Base-by-base conservation (phyloP, 2,113 vertebrate species). In the Pelobates fuscus region DNA sequence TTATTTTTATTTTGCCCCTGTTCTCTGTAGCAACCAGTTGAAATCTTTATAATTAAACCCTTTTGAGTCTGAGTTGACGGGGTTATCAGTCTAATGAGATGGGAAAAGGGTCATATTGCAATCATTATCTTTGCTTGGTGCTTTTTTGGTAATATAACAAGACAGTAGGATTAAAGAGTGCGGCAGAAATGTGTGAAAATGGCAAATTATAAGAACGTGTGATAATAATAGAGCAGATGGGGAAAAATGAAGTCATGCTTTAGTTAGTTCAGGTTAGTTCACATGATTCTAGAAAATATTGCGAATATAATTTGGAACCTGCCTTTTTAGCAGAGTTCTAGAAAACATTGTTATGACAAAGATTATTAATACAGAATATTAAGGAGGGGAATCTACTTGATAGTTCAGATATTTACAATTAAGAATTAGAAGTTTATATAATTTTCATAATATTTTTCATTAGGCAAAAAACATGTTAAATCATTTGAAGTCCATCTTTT, bases 1-100 rank as follows among this genome's bases (percentile, higher is more conserved):
- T 67, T 62, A 43, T 25, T 23, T 37, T 49, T 44, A 37, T 57
- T 75, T 61, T 58, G 24, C 63, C 71, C 71, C 63, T 37, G 49
- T 67, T 67, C 63, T 66, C 62, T 44, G 63, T 58, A 75, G 55
- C 62, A 57, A 75, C 25, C 54, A 75, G 49, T 67, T 67, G 61
- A 65, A 73, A 75, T 75, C 49, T 66, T 67, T 66, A 43, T 75
- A 75, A 67, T 75, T 67, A 67, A 75, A 75, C 52, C n/a, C 44
- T 73, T 73, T 43, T 44, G 49, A 43, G 37, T 57, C n/a, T 21
- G 7, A 59, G 49, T 59, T 46, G 54, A 44, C 23, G 52, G 52
- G 71, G 52, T 75, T 65, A 58, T 29, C 15, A 15, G n/a, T 67
- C 58, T 75, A 58, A 75, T 67, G 62, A 75, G 71, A 58, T 58